phyloP scores from a whole-genome alignment of 92 coral and sea anemone species.

The Meandrina meandrites region DNA sequence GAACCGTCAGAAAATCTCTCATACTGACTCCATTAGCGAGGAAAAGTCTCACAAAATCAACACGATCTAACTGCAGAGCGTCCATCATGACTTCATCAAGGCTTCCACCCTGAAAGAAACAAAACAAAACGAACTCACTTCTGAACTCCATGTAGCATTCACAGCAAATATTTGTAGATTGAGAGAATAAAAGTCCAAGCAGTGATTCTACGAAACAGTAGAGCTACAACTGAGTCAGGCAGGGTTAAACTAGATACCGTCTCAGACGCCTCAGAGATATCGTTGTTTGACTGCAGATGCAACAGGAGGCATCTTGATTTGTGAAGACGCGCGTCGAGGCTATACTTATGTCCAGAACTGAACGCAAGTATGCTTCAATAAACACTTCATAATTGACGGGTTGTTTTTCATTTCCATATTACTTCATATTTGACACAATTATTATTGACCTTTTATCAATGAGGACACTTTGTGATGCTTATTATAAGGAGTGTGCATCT shows the following conservation, averaged over 20 bases:
- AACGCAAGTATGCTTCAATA: too few species aligned
- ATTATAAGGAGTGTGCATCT: too few species aligned
- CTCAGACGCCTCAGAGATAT: neutral
- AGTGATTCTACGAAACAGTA: neutral
- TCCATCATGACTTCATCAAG: conserved; percentile 56
- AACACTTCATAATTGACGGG: too few species aligned
- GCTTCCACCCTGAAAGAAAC: conserved; percentile 51
- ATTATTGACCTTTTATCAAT: too few species aligned
- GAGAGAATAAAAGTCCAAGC: neutral
- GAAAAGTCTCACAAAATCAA: conserved; percentile 59
- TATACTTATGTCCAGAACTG: too few species aligned
- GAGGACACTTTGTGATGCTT: too few species aligned
- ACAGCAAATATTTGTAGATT: neutral
- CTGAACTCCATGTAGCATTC: neutral
- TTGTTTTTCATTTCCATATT: too few species aligned
- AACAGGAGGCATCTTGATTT: too few species aligned
- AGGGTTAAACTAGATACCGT: too few species aligned
- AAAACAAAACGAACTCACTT: neutral
- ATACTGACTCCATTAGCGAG: conserved; percentile 58
- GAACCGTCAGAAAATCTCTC: conserved; percentile 61
- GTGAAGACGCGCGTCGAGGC: too few species aligned
- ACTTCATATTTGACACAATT: too few species aligned
- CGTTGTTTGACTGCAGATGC: neutral
- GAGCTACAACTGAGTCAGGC: neutral
- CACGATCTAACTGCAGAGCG: conserved; percentile 49